phyloP scores from a whole-genome alignment of 1,140 invertebrate species.

The Nixonia krombeini region DNA sequence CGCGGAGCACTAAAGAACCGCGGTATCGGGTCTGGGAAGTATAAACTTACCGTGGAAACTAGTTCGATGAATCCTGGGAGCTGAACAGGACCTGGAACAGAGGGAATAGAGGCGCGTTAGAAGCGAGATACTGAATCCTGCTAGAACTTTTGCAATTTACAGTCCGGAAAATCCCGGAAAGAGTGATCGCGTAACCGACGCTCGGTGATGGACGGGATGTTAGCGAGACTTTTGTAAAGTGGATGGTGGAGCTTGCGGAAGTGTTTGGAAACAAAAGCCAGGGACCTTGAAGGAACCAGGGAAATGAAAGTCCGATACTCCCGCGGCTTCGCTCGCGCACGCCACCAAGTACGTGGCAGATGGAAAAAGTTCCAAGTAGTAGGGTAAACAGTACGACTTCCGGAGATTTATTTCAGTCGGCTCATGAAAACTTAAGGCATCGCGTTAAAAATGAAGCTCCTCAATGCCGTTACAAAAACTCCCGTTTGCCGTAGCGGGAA shows the following conservation, averaged over 20 bases:
- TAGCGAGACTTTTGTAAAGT: conserved; percentile 1
- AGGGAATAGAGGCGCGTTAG: conserved; percentile 49
- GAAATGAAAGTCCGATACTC: conserved; percentile 18
- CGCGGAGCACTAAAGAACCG: conserved; percentile 21
- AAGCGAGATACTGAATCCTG: conserved; percentile 43
- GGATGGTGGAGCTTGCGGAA: conserved; percentile 2
- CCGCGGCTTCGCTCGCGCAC: conserved; percentile 21
- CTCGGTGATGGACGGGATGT: conserved; percentile 24
- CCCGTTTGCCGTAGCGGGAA: no score
- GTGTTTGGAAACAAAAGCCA: conserved; percentile 4
- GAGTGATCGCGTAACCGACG: conserved; percentile 44
- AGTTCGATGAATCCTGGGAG: conserved; percentile 18
- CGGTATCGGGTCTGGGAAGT: background rate
- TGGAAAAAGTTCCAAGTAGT: conserved; percentile 30
- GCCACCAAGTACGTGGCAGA: conserved; percentile 6
- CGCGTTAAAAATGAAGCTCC: no score
- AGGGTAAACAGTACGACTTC: conserved; percentile 19
- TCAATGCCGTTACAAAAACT: no score
- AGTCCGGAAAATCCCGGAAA: conserved; percentile 54
- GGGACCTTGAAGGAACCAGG: conserved; percentile 1
- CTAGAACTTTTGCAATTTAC: conserved; percentile 66
- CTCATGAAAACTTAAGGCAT: no score
- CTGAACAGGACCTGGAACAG: conserved; percentile 55
- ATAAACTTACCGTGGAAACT: conserved; percentile 48
- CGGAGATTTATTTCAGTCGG: conserved; percentile 25